Conservation (phyloP, 1,140 invertebrate species). For the Drosophila pectinifera region DNA sequence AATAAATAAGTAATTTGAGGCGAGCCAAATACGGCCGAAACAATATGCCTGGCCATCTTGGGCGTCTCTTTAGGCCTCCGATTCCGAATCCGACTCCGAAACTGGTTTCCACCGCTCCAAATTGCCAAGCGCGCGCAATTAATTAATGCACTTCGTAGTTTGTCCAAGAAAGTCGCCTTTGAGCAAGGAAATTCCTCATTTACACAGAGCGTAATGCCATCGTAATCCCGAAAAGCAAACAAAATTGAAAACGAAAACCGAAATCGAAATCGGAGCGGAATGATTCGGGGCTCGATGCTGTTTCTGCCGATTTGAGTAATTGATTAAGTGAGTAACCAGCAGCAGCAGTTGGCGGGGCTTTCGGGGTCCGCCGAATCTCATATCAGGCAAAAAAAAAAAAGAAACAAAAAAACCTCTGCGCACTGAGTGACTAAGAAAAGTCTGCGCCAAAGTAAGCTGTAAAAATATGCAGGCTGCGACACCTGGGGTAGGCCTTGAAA, state of each 20-base stretch:
- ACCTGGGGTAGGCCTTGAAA: constrained; percentile 35
- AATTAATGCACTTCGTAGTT: constrained; percentile 70
- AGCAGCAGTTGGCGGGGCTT: background rate
- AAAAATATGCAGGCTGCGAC: constrained; percentile 24
- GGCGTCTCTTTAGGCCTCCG: constrained; percentile 20
- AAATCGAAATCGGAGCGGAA: constrained; percentile 34
- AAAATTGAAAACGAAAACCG: constrained; percentile 28
- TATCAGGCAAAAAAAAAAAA: constrained; percentile 14
- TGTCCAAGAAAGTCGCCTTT: constrained; percentile 28
- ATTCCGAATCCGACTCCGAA: constrained; percentile 15
- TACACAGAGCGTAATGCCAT: constrained; percentile 46
- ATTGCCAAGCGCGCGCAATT: constrained; percentile 73
- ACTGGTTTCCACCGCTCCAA: constrained; percentile 59
- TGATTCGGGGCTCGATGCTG: constrained; percentile 27
- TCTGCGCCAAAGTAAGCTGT: constrained; percentile 12
- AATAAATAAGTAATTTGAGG: constrained; percentile 79
- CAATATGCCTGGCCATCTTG: constrained; percentile 74
- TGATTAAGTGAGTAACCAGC: constrained; percentile 53
- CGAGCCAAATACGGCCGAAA: constrained; percentile 59
- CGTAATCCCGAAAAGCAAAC: constrained; percentile 34
- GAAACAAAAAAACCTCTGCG: background rate
- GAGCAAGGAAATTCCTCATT: constrained; percentile 67
- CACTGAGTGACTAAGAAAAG: constrained; percentile 36
- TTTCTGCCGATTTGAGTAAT: constrained; percentile 44
- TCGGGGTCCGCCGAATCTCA: constrained; percentile 15